Evolutionary conservation across 2,113 vertebrate genomes (phyloP).

Genomic region (Triplophysa dalaica): DNA sequence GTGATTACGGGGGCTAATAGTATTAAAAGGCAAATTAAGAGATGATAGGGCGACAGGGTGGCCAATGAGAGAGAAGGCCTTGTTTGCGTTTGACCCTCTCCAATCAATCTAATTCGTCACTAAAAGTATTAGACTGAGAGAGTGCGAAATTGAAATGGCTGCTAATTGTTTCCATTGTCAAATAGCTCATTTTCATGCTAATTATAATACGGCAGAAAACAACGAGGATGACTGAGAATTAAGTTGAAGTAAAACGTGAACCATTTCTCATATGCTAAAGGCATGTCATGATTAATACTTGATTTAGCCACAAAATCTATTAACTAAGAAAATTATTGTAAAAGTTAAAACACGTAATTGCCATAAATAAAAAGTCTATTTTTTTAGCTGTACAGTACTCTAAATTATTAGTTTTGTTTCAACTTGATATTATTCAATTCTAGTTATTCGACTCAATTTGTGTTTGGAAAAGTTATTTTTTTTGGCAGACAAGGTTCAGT

Average conservation of each 20-base stretch:
- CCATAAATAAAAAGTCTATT: no score
- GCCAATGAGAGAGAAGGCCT: slow-evolving; percentile 47
- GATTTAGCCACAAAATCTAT: no score
- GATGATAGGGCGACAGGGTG: slow-evolving; percentile 34
- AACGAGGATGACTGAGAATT: neutral
- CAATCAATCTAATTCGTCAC: slow-evolving; percentile 45
- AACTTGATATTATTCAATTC: neutral
- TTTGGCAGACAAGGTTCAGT: no score
- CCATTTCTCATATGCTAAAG: neutral
- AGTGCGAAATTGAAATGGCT: slow-evolving; percentile 33
- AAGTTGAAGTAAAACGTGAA: slow-evolving; percentile 7
- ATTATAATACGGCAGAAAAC: slow-evolving; percentile 4
- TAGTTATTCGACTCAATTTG: neutral
- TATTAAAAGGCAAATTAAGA: slow-evolving; percentile 57
- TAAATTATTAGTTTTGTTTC: neutral
- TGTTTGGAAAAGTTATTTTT: no score
- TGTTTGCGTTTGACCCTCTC: slow-evolving; percentile 51
- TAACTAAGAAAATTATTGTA: no score
- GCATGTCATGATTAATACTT: neutral
- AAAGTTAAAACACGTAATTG: no score
- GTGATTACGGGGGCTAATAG: slow-evolving; percentile 55
- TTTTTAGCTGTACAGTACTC: no score
- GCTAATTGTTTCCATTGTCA: slow-evolving; percentile 39
- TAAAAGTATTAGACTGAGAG: slow-evolving; percentile 34
- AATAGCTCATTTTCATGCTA: slow-evolving; percentile 32